A percentile compares a stretch with the other conserved stretches of the same genome.
phyloP scores from a whole-genome alignment of 2,888 invertebrate species.

The Tipula lateralis region DNA sequence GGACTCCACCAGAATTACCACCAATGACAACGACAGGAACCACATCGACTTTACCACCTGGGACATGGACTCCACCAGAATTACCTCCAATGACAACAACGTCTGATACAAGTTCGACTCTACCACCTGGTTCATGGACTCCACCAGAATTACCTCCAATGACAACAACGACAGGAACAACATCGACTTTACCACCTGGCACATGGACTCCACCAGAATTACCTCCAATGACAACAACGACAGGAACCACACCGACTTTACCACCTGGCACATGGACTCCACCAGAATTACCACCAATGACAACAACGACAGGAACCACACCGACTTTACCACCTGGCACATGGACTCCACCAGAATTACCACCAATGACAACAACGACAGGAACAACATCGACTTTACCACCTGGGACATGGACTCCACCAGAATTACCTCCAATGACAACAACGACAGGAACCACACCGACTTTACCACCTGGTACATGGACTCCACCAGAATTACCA shows the following conservation, averaged over 20 bases:
- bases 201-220: too few relatives aligned
- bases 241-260: background rate
- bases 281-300: background rate
- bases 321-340: too few relatives aligned
- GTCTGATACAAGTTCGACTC: background rate
- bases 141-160: background rate
- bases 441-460: background rate
- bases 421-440: background rate
- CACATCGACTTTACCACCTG: background rate
- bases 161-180: background rate
- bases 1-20: background rate
- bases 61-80: background rate
- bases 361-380: too few relatives aligned
- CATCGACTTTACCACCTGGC: too few relatives aligned
- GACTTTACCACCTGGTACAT: background rate
- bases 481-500: background rate
- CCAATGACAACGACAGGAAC: background rate
- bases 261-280: background rate
- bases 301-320: background rate
- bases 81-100: background rate
- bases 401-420: too few relatives aligned
- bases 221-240: background rate
- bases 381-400: too few relatives aligned
- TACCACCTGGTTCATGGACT: background rate
- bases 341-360: too few relatives aligned